phyloP scores from a whole-genome alignment of 2,888 invertebrate genomes.

The Platerodrilus igneus region DNA sequence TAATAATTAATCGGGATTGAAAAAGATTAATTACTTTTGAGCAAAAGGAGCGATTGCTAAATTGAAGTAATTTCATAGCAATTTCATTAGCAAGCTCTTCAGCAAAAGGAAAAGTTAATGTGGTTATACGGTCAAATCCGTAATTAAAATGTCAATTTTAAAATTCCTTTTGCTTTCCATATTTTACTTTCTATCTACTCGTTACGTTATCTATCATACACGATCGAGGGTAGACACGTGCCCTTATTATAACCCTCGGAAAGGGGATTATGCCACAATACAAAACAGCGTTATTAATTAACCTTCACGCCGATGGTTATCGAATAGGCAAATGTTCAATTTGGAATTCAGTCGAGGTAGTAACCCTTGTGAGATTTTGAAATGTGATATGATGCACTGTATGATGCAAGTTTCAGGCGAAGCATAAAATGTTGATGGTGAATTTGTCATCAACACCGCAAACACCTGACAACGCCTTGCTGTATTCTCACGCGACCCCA shows the following conservation, averaged over 20 bases:
- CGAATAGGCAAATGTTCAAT: slow-evolving; percentile 30
- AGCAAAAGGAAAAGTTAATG: too few relatives aligned
- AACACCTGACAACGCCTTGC: slow-evolving; percentile 32
- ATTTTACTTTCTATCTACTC: too few relatives aligned
- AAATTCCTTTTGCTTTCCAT: too few relatives aligned
- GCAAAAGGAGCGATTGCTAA: too few relatives aligned
- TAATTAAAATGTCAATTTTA: too few relatives aligned
- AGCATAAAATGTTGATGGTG: slow-evolving; percentile 14
- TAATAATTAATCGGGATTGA: too few relatives aligned
- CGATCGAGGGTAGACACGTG: slow-evolving; percentile 38
- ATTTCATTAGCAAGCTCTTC: too few relatives aligned
- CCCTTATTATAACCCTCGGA: slow-evolving; percentile 36
- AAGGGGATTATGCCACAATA: slow-evolving; percentile 36
- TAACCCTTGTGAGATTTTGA: not conserved
- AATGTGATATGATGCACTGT: slow-evolving; percentile 12
- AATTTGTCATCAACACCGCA: slow-evolving; percentile 35
- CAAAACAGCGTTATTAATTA: slow-evolving; percentile 40
- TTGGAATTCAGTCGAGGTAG: slow-evolving; percentile 15
- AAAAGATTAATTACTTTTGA: too few relatives aligned
- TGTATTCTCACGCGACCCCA: slow-evolving; percentile 32
- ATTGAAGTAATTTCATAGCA: too few relatives aligned
- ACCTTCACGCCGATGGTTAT: slow-evolving; percentile 40
- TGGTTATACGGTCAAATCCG: too few relatives aligned
- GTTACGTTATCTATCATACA: too few relatives aligned
- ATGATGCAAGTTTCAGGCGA: slow-evolving; percentile 10